phyloP scores from a whole-genome alignment of 2,888 invertebrate species.

The Alviniconcha strummeri region DNA sequence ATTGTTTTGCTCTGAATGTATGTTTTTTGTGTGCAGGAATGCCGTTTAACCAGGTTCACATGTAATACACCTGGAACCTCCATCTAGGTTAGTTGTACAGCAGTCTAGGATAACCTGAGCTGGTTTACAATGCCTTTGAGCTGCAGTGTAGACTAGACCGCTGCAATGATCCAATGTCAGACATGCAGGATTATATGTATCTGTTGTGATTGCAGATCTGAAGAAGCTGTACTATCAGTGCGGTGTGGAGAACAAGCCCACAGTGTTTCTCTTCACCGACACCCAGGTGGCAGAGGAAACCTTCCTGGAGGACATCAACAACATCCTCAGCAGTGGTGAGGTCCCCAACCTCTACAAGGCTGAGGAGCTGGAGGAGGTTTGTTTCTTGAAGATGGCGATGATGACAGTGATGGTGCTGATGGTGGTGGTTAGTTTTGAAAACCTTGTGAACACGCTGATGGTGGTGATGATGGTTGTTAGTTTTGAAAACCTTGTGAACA shows the following conservation, averaged over 20 bases:
- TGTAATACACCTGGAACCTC: too few relatives aligned
- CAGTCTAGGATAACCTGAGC: too few relatives aligned
- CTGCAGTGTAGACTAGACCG: too few relatives aligned
- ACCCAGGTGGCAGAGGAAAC: constrained; percentile 87
- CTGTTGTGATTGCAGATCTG: constrained; percentile 77
- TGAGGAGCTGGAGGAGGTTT: constrained; percentile 91
- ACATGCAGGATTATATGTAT: not conserved
- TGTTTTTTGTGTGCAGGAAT: too few relatives aligned
- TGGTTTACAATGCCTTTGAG: too few relatives aligned
- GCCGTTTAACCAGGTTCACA: too few relatives aligned
- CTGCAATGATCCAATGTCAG: too few relatives aligned
- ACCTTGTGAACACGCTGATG: too few relatives aligned
- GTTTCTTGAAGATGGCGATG: constrained; percentile 43
- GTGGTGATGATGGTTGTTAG: too few relatives aligned
- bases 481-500: too few relatives aligned
- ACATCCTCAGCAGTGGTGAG: constrained; percentile 90
- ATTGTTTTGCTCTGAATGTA: too few relatives aligned
- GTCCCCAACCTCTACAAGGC: constrained; percentile 90
- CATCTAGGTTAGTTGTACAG: too few relatives aligned
- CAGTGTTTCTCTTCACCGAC: constrained; percentile 89
- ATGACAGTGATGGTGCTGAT: not conserved
- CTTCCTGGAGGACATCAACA: constrained; percentile 92
- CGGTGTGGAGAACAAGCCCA: constrained; percentile 85
- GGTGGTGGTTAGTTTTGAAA: not conserved
- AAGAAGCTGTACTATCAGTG: constrained; percentile 83